phyloP scores from a whole-genome alignment of 2,113 vertebrate genomes.

The Pterocles orientalis region DNA sequence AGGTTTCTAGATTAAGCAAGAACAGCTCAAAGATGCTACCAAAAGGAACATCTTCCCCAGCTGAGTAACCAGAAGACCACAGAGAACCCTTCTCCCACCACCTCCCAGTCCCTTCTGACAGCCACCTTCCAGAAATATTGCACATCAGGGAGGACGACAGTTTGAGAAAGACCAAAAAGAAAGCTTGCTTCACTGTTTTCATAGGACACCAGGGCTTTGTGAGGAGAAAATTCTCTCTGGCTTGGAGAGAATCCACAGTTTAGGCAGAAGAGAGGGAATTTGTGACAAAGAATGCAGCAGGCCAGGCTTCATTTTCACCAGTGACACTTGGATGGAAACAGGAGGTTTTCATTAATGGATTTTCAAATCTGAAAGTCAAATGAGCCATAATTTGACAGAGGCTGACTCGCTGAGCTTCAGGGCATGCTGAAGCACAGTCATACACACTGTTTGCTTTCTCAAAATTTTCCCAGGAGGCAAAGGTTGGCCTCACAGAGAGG shows the following conservation, averaged over 20 bases:
- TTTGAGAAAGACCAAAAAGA: neutral
- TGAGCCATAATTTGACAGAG: neutral
- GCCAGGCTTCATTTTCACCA: neutral
- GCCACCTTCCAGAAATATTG: neutral
- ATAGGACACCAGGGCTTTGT: neutral
- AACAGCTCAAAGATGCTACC: neutral
- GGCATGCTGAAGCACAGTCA: neutral
- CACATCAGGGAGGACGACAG: neutral
- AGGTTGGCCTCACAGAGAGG: neutral
- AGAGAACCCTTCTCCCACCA: neutral
- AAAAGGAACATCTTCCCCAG: neutral
- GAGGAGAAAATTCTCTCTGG: neutral
- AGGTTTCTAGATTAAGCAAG: neutral
- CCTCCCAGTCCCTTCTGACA: neutral
- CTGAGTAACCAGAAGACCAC: neutral
- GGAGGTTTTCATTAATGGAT: neutral
- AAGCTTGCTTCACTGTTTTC: neutral
- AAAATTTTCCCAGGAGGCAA: neutral
- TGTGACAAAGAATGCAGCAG: neutral
- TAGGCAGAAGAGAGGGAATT: neutral
- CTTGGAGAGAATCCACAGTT: neutral
- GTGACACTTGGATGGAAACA: neutral
- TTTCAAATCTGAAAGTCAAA: conserved; percentile 11
- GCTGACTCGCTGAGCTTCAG: neutral
- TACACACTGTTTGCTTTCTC: neutral